A percentile compares a stretch with the other conserved stretches of the same genome.
Evolutionary conservation across 2,797 vertebrate genomes (phyloP).

Genomic region (Staurois parvus): DNA sequence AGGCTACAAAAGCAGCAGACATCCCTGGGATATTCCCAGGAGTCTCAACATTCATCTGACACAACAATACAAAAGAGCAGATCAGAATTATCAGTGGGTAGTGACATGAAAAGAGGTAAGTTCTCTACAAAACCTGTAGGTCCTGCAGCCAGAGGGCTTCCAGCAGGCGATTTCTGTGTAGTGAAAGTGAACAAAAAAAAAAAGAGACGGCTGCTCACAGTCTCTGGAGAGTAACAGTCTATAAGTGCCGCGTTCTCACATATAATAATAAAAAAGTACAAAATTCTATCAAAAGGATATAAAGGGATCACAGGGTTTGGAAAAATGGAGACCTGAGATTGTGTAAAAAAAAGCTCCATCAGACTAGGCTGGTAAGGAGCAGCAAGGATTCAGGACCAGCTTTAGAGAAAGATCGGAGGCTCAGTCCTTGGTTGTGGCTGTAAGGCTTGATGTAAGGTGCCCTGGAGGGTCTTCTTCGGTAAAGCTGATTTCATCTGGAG

Average conservation of each 20-base stretch:
- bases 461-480: slow-evolving; percentile 73
- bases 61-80: background rate
- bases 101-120: slow-evolving; percentile 15
- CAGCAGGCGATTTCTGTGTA: slow-evolving; percentile 30
- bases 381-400: slow-evolving; percentile 33
- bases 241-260: slow-evolving; percentile 57
- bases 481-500: slow-evolving; percentile 81
- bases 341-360: slow-evolving; percentile 43
- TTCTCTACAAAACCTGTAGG: slow-evolving; percentile 40
- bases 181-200: background rate
- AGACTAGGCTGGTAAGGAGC: slow-evolving; percentile 37
- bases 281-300: slow-evolving; percentile 64
- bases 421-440: slow-evolving; percentile 23
- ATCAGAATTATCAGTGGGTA: slow-evolving; percentile 24
- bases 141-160: slow-evolving; percentile 32
- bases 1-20: slow-evolving; percentile 46
- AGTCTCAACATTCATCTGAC: slow-evolving; percentile 40
- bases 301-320: slow-evolving; percentile 52
- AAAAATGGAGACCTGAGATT: slow-evolving; percentile 62
- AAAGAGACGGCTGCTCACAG: slow-evolving; percentile 33
- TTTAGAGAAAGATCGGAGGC: slow-evolving; percentile 7
- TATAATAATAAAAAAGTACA: slow-evolving; percentile 76
- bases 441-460: background rate
- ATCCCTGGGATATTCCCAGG: slow-evolving; percentile 12
- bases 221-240: slow-evolving; percentile 41